Evolutionary conservation across 2,797 vertebrate species (phyloP).

Genomic region (Telmatherina bonti): DNA sequence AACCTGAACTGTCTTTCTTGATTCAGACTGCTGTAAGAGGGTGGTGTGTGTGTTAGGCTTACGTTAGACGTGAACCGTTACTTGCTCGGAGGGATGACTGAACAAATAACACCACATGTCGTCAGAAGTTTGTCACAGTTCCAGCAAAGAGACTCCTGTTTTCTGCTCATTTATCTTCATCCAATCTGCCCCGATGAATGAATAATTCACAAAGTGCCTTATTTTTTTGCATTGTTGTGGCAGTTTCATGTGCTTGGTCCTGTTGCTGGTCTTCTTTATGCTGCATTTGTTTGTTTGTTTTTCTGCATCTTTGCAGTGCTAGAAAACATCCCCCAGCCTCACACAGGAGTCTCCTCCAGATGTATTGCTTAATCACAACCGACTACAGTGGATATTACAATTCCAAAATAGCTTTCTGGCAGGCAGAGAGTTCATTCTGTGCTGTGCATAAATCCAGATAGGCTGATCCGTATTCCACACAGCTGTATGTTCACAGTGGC

Average conservation of each 20-base stretch:
- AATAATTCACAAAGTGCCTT: slow-evolving; percentile 72
- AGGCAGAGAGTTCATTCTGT: slow-evolving; percentile 53
- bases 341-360: slow-evolving; percentile 43
- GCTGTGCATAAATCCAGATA: slow-evolving; percentile 69
- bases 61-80: slow-evolving; percentile 40
- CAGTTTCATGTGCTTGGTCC: slow-evolving; percentile 48
- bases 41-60: slow-evolving; percentile 36
- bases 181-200: slow-evolving; percentile 45
- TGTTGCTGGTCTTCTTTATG: slow-evolving; percentile 13
- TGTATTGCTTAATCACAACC: slow-evolving; percentile 69
- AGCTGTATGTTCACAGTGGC: slow-evolving; percentile 65
- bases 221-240: slow-evolving; percentile 51
- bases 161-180: slow-evolving; percentile 66
- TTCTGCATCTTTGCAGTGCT: slow-evolving; percentile 15
- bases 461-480: slow-evolving; percentile 66
- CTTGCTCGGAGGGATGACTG: slow-evolving; percentile 20
- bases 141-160: slow-evolving; percentile 46
- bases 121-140: slow-evolving; percentile 25
- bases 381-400: slow-evolving; percentile 74
- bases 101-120: slow-evolving; percentile 57
- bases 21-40: slow-evolving; percentile 29
- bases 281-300: slow-evolving; percentile 27
- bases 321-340: slow-evolving; percentile 28
- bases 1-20: slow-evolving; percentile 53
- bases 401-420: slow-evolving; percentile 73